A percentile compares a stretch with the other conserved stretches of the same genome.
Conservation (phyloP, 1,140 invertebrate genomes). For the Hetaerina americana region DNA sequence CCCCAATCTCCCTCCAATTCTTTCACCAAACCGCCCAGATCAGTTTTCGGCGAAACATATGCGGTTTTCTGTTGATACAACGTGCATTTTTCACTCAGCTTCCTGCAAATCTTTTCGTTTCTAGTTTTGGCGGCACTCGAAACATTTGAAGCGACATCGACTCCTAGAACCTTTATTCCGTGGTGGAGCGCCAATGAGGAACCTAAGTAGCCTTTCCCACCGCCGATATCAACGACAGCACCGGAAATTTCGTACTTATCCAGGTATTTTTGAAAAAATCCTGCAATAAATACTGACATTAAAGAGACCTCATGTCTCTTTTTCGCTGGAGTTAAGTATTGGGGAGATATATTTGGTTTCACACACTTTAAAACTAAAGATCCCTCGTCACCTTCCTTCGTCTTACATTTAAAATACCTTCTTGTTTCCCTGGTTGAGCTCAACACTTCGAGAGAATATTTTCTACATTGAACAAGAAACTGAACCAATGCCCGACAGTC, state of each 20-base stretch:
- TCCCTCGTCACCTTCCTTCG: too few relatives aligned
- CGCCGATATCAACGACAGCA: constrained; percentile 64
- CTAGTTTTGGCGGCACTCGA: constrained; percentile 47
- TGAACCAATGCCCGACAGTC: too few relatives aligned
- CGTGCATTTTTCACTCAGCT: constrained; percentile 6
- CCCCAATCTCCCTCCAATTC: constrained; percentile 21
- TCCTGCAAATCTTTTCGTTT: constrained; percentile 35
- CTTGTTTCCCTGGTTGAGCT: too few relatives aligned
- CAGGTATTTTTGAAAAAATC: not conserved
- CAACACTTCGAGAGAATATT: too few relatives aligned
- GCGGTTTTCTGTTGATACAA: constrained; percentile 14
- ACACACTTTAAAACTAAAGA: too few relatives aligned
- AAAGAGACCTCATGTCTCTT: constrained; percentile 69
- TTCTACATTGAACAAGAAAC: too few relatives aligned
- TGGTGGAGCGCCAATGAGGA: constrained; percentile 55
- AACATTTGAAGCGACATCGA: constrained; percentile 55
- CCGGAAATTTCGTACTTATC: not conserved
- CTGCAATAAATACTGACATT: constrained; percentile 24
- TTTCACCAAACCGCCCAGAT: constrained; percentile 34
- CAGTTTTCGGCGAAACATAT: constrained; percentile 23
- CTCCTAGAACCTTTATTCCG: constrained; percentile 56
- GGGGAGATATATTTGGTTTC: not conserved
- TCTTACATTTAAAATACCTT: too few relatives aligned
- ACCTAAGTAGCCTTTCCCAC: constrained; percentile 74
- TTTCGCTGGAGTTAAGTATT: constrained; percentile 38